These are phyloP conservation scores for Heterocephalus glaber DNA, from an alignment of 2,113 vertebrate species.

Conservation along the genomic window DNA sequence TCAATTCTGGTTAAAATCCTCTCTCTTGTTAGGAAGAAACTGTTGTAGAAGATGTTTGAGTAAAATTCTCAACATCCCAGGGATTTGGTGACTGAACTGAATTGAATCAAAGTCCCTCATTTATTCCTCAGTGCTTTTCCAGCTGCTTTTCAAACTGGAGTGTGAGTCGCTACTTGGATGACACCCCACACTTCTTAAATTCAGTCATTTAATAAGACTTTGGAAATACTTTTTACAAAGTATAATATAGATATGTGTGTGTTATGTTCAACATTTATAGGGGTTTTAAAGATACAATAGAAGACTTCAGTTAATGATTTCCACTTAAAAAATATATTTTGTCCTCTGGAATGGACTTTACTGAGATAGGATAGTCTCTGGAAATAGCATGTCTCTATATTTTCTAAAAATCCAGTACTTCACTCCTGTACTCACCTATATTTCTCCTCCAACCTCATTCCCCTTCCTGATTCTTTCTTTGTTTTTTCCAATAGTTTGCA, in stretches of 20 bases:
- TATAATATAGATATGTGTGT: not conserved
- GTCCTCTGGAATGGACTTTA: not conserved
- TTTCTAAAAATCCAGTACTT: not conserved
- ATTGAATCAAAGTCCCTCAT: not conserved
- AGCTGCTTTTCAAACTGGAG: not conserved
- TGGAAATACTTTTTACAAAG: not conserved
- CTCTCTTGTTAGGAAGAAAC: not conserved
- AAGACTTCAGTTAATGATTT: constrained; percentile 1
- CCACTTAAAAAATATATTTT: not conserved
- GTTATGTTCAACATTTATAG: not conserved
- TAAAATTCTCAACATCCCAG: not conserved
- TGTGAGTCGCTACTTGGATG: not conserved
- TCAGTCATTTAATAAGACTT: not conserved
- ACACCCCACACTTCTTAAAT: not conserved
- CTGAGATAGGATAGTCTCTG: not conserved
- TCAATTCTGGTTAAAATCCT: not conserved
- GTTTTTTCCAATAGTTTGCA: not conserved
- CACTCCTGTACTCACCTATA: not conserved
- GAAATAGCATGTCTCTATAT: not conserved
- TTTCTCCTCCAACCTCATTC: fast-evolving
- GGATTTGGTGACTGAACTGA: not conserved
- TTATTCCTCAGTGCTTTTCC: not conserved
- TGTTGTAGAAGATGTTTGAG: not conserved
- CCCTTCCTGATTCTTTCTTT: not conserved
- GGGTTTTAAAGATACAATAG: not conserved